These are phyloP conservation scores for Typhlichthys eigenmanni DNA, from an alignment of 2,797 vertebrate genomes.

Conservation along the genomic window DNA sequence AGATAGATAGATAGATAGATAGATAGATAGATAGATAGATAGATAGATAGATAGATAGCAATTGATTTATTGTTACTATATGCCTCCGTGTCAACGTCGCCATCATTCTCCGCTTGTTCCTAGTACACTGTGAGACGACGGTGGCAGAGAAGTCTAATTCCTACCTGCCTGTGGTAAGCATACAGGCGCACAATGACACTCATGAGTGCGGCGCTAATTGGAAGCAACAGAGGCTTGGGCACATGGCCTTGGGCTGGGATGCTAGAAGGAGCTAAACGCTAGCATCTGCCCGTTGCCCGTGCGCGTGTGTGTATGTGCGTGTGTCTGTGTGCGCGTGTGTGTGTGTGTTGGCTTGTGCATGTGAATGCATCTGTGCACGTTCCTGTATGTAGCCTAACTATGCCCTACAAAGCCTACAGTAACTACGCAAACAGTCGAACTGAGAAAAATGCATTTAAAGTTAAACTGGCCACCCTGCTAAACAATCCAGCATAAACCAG, in stretches of 20 bases:
- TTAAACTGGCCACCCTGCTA: too few species aligned
- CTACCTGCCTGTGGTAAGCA: conserved; percentile 59
- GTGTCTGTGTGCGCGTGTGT: too few species aligned
- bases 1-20: too few species aligned
- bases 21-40: neutral
- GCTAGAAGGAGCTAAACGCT: conserved; percentile 64
- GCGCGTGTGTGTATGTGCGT: too few species aligned
- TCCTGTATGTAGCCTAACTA: too few species aligned
- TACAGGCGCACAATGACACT: conserved; percentile 69
- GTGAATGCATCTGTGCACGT: too few species aligned
- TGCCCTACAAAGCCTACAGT: too few species aligned
- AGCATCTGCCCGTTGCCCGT: neutral
- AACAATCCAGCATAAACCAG: too few species aligned
- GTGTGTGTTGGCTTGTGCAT: too few species aligned
- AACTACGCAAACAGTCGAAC: too few species aligned
- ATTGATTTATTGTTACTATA: conserved; percentile 32
- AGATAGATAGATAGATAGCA: conserved; percentile 24
- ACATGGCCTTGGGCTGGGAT: conserved; percentile 70
- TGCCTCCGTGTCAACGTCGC: conserved; percentile 40
- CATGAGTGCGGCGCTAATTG: conserved; percentile 80
- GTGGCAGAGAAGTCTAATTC: conserved; percentile 65
- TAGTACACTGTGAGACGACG: conserved; percentile 47
- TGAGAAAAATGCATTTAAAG: too few species aligned
- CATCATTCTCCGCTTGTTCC: conserved; percentile 35
- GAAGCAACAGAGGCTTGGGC: conserved; percentile 67